Conservation (phyloP, 2,888 invertebrate genomes). For the Cantharis rufa region DNA sequence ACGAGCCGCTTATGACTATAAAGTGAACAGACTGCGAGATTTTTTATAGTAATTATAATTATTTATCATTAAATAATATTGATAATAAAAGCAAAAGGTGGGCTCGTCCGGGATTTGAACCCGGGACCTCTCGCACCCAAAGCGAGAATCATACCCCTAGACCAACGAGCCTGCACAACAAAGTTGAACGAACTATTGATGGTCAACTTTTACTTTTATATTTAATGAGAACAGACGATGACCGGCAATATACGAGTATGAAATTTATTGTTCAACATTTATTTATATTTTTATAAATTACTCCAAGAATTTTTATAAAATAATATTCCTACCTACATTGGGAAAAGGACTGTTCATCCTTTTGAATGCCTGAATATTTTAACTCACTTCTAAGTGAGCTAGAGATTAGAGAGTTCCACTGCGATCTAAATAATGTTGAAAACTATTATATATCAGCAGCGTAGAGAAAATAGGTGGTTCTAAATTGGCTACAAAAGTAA, state of each 20-base stretch:
- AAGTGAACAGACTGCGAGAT: no score
- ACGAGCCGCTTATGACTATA: no score
- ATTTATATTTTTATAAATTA: no score
- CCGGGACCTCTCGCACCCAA: constrained; percentile 67
- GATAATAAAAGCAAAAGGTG: neutral
- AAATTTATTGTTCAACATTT: no score
- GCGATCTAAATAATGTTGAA: neutral
- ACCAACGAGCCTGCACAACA: constrained; percentile 63
- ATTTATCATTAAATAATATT: no score
- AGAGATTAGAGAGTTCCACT: neutral
- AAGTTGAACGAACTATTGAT: neutral
- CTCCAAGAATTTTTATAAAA: no score
- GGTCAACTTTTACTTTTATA: neutral
- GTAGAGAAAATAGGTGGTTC: neutral
- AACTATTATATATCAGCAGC: neutral
- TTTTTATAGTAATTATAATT: no score
- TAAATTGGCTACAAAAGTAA: neutral
- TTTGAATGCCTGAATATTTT: neutral
- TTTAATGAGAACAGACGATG: no score
- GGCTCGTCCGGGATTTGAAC: constrained; percentile 58
- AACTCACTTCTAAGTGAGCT: neutral
- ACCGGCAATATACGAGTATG: neutral
- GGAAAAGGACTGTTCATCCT: no score
- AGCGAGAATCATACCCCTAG: constrained; percentile 72
- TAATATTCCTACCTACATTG: no score